Evolutionary conservation across 2,888 invertebrate genomes (phyloP), one percentile per base, ranked within the genome.

Genomic region (Polia nebulosa): DNA sequence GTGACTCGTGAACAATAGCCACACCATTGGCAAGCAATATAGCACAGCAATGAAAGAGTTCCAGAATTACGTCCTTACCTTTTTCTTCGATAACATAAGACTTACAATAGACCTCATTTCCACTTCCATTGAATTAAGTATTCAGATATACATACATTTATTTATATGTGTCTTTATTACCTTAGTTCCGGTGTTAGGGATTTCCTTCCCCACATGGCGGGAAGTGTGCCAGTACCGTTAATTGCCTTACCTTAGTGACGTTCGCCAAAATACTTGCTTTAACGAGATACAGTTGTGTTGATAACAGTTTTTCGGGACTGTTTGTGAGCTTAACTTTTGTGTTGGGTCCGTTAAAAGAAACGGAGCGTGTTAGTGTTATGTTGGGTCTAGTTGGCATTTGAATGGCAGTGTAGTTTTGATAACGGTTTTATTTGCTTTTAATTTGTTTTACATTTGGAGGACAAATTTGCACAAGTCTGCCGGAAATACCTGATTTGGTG

Each of bases 231-330:
- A 79, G 83, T 85, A 84, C 87, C 82, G 87, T 85, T 92, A 91
- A 93, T 92, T 90, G 89, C 85, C 84, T 74, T 85, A 88, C 89
- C 89, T 89, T 87, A 80, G 86, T 87, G 82, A 83, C 82, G 87
- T 89, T 89, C 89, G 87, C 89, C 86, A 87, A 90, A 90, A 88
- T 87, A 90, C 89, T 91, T 82, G 71, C 75, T 63, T 87, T 90
- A 90, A 90, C 88, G 87, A 89, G 88, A 85, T 81, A 73, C 83
- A 63, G 76, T 85, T 62, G 80, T 78, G 69, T 80, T 81, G 63
- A 76, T 85, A 81, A 74, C 59, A 49, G 61, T 66, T 74, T 66
- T 83, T 81, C 34, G 44, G n/a, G 52, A 49, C 60, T 41, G 34
- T 47, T 65, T 20, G 8, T 49, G 11, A 45, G n/a, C 17, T 20